Evolutionary conservation across 2,888 invertebrate species (phyloP).

Genomic region (Andrena chrysosceles): DNA sequence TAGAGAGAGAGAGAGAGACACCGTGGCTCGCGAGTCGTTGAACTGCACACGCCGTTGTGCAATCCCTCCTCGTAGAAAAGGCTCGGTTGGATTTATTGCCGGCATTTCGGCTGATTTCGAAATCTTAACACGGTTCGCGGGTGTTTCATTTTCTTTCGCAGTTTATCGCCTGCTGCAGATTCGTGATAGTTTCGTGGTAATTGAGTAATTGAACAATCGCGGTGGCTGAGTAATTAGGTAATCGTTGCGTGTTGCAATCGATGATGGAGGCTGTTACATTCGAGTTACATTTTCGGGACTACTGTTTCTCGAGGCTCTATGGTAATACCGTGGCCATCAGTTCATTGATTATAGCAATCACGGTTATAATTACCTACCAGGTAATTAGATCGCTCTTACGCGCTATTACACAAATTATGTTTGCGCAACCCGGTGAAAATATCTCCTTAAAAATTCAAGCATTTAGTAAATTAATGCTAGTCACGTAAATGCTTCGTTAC

Average conservation of each 20-base stretch:
- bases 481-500: no score
- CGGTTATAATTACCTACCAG: no score
- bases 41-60: conserved; percentile 48
- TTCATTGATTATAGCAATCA: no score
- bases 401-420: no score
- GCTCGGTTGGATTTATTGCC: conserved; percentile 53
- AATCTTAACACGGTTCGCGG: conserved; percentile 45
- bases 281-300: no score
- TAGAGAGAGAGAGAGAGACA: conserved; percentile 12
- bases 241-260: neutral
- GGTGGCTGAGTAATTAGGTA: neutral
- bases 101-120: conserved; percentile 54
- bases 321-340: no score
- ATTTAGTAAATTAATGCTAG: no score
- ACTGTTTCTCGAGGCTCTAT: no score
- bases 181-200: neutral
- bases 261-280: neutral
- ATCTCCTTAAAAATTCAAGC: no score
- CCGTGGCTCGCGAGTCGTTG: conserved; percentile 44
- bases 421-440: no score
- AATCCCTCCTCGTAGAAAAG: conserved; percentile 50
- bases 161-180: neutral
- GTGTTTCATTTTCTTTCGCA: conserved; percentile 16
- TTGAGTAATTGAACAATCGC: conserved; percentile 6
- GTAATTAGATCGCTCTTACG: no score